Evolutionary conservation across 2,797 vertebrate species (phyloP), one percentile per base, ranked within the genome.

Genomic region (Amphiprion clarkii): DNA sequence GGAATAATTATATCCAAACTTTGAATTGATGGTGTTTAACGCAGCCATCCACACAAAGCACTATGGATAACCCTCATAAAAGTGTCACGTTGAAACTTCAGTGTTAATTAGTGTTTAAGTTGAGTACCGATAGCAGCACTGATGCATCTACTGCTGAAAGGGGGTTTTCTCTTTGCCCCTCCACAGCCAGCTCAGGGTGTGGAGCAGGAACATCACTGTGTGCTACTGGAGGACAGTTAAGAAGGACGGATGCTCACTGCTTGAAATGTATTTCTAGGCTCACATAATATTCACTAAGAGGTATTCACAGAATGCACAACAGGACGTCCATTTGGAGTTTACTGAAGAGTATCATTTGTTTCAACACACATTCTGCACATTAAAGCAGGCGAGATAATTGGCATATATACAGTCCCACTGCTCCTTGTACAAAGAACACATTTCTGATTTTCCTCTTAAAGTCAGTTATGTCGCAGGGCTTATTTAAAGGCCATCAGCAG

Each of bases 401-500:
- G 83, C 60, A 75, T 74, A 52, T 25, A 59, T 74, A 27, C 64
- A 57, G 42, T 58, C 42, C 62, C 14, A 8, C 46, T 51, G 72
- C 14, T 64, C 61, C 53, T 3, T 29, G 36, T 13, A 49, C 54
- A 44, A 63, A 60, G 62, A 71, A 21, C 51, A 55, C 70, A 62
- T 48, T 77, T 46, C 48, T 33, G 59, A 68, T 71, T 58, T 61
- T 36, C 23, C 55, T 63, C 44, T 67, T 63, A 67, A 51, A 72
- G 64, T 60, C 33, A 71, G 52, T 27, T 57, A 31, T 51, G 40
- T 76, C 68, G 46, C 63, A 52, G 63, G 74, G 31, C 68, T 70
- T 48, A 75, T 73, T 72, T 60, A 70, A 78, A 65, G 65, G 31
- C 52, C 64, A 67, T 74, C 70, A 80, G 65, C 72, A 58, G 51